Conservation (phyloP, 2,113 vertebrate genomes). For the Thunnus thynnus region DNA sequence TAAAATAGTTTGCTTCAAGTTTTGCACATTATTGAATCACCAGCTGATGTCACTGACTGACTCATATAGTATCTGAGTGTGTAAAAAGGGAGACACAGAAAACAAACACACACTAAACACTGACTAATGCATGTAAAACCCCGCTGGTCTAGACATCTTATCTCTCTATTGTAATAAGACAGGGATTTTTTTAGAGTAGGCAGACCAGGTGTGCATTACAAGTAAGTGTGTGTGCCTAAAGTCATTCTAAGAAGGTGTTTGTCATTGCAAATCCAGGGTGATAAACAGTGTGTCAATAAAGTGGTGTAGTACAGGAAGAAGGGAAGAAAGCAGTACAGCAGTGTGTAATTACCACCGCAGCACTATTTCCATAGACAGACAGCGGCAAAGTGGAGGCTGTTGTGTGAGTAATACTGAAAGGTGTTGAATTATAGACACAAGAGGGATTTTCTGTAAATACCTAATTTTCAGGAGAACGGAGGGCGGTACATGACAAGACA, state of each 20-base stretch:
- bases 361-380: neutral
- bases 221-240: neutral
- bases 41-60: neutral
- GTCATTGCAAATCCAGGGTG: conserved; percentile 25
- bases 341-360: conserved; percentile 6
- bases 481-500: too few species aligned
- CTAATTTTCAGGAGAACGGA: too few species aligned
- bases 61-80: neutral
- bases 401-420: neutral
- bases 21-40: conserved; percentile 3
- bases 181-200: neutral
- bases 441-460: too few species aligned
- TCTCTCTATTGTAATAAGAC: conserved; percentile 18
- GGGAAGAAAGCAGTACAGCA: neutral
- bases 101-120: conserved; percentile 25
- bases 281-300: conserved; percentile 36
- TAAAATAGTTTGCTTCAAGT: neutral
- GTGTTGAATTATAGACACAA: neutral
- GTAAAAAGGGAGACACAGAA: neutral
- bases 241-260: conserved; percentile 12
- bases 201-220: conserved; percentile 18
- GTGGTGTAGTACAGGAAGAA: conserved; percentile 4
- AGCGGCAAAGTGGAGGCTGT: neutral
- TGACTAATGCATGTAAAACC: conserved; percentile 44
- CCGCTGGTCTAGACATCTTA: conserved; percentile 52